Base-by-base conservation (phyloP, 2,113 vertebrate species). In the Tyto alba region DNA sequence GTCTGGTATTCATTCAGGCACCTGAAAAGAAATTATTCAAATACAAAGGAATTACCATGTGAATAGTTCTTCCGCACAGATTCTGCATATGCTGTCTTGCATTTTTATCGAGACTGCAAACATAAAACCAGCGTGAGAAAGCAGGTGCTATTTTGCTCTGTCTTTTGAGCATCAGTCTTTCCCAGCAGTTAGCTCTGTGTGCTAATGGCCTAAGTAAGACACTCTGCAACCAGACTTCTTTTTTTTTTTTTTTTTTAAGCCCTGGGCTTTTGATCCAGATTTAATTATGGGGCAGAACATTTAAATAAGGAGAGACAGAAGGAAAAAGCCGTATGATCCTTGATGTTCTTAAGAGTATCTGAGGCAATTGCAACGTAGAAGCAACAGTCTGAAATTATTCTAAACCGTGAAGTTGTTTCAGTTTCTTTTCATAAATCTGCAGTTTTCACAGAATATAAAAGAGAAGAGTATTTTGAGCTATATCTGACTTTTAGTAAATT, bases 11-110 rank as follows among this genome's bases (percentile, higher is more conserved):
- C 93, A 97, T 88, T 96, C 66, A 86, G 94, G 82, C 94, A 98
- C 95, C 98, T 98, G 96, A 98, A 98, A 98, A 98, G 97, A 98
- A 98, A 96, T 97, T 97, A 98, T 97, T 97, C 96, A 96, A 66
- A 93, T 95, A 98, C 96, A 98, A 98, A 98, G 72, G 72, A 98
- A 98, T 98, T 98, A 98, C 95, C 98, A 98, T 98, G 95, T 98
- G 97, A 98, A 98, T 98, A 95, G 95, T 48, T 72, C 88, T 98
- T 97, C 97, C 5, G 20, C 85, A 95, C 93, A 89, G 95, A 97
- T 98, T 98, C 97, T 98, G 95, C 91, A 96, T 98, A 96, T 93
- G 95, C 95, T 93, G 87, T 81, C 97, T 95, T 97, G 98, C 93
- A 98, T 98, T 98, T 98, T 98, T 98, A 97, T 97, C 95, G 96